Evolutionary conservation across 1,140 invertebrate species (phyloP).

Genomic region (Campoletis sonorensis): DNA sequence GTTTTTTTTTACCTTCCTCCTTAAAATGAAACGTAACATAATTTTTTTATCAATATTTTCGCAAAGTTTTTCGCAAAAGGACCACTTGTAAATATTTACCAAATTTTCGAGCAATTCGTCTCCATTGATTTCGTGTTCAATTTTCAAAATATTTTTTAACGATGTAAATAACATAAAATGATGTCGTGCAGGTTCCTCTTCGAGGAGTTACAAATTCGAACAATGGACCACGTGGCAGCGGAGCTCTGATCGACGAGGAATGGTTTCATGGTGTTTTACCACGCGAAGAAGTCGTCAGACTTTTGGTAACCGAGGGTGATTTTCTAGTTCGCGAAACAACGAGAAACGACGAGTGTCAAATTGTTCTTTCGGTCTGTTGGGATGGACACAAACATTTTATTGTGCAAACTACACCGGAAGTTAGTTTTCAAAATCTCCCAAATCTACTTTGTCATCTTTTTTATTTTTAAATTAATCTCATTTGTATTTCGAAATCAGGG

Average conservation of each 20-base stretch:
- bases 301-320: conserved; percentile 93
- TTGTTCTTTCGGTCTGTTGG: conserved; percentile 97
- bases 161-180: not conserved
- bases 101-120: no score
- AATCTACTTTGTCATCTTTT: conserved; percentile 30
- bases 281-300: conserved; percentile 94
- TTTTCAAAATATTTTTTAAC: no score
- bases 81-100: no score
- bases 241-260: conserved; percentile 88
- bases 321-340: conserved; percentile 96
- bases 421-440: conserved; percentile 66
- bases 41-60: no score
- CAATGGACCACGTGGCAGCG: conserved; percentile 69
- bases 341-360: conserved; percentile 93
- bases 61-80: no score
- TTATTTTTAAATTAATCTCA: conserved; percentile 17
- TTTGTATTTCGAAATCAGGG: conserved; percentile 79
- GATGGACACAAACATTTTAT: conserved; percentile 98
- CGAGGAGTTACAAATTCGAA: conserved; percentile 65
- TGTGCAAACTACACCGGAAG: conserved; percentile 94
- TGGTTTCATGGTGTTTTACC: conserved; percentile 99
- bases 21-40: no score
- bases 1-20: no score
- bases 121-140: conserved; percentile 14
- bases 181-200: conserved; percentile 62